Evolutionary conservation across 2,113 vertebrate species (phyloP).

Genomic region (Corydoras maculifer): DNA sequence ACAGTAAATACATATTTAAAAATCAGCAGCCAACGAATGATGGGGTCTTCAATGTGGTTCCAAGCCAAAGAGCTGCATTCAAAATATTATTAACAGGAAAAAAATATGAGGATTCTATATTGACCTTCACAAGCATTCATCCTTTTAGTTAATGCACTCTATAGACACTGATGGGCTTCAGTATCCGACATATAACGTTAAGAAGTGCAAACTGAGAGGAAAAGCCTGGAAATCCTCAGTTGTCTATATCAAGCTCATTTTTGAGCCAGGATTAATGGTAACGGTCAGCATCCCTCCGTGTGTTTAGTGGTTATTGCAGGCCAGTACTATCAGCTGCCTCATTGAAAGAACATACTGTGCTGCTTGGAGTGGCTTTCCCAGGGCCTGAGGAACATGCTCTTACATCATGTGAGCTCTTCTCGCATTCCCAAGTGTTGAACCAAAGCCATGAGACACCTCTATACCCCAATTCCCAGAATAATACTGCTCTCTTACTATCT

Average conservation of each 20-base stretch:
- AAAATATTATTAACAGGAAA: neutral
- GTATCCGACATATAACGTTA: neutral
- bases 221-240: constrained; percentile 6
- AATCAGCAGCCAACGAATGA: neutral
- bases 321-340: constrained; percentile 14
- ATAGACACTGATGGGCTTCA: neutral
- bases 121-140: neutral
- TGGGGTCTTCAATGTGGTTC: neutral
- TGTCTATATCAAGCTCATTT: constrained; percentile 5
- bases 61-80: neutral
- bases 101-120: neutral
- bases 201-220: neutral
- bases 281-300: constrained; percentile 29
- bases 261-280: constrained; percentile 23
- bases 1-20: neutral
- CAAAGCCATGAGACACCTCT: constrained; percentile 8
- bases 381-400: neutral
- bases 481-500: neutral
- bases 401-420: constrained; percentile 4
- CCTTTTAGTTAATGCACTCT: neutral
- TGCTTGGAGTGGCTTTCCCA: constrained; percentile 11
- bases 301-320: constrained; percentile 30
- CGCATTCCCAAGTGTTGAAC: constrained; percentile 10
- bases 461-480: neutral
- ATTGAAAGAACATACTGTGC: constrained; percentile 20